Percentiles rank a stretch among this genome's conserved stretches.
Conservation (phyloP, 30 jellyfish, hydroid and myxozoan genomes). For the Aurelia aurita complex sp. Pacific region DNA sequence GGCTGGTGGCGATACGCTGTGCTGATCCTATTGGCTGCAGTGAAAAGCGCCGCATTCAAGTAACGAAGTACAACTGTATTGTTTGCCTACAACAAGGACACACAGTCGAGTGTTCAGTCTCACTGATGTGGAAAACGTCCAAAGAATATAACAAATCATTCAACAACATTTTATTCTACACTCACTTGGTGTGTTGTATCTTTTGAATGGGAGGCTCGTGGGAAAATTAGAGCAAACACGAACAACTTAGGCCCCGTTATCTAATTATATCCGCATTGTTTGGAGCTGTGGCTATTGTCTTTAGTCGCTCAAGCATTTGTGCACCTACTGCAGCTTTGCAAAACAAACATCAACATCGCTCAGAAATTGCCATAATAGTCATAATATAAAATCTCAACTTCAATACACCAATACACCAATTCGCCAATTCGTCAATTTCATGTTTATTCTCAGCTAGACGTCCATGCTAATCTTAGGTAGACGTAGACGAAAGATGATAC, state of each 20-base stretch:
- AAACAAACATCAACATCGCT: no score
- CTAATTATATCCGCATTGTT: not conserved
- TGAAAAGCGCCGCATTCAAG: conserved; percentile 57
- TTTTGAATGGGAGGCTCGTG: conserved; percentile 19
- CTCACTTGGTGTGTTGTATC: not conserved
- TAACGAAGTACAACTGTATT: conserved; percentile 66
- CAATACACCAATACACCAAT: no score
- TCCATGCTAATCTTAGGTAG: no score
- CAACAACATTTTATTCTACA: conserved; percentile 20
- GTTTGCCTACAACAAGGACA: conserved; percentile 43
- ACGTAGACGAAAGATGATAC: no score
- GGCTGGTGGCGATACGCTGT: conserved; percentile 66
- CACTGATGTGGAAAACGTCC: conserved; percentile 67
- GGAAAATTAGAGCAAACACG: conserved; percentile 9
- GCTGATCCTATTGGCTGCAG: conserved; percentile 60
- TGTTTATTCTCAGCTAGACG: no score
- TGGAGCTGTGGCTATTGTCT: no score
- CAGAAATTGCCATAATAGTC: no score
- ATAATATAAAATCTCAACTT: no score
- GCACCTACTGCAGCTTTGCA: no score
- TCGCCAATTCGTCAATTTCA: no score
- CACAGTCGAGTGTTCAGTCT: conserved; percentile 59
- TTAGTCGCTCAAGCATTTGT: no score
- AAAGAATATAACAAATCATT: conserved; percentile 10
- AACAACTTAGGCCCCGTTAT: conserved; percentile 1